These are phyloP conservation scores for Caenorhabditis remanei DNA, from an alignment of 1,140 invertebrate genomes.

Conservation along the genomic window DNA sequence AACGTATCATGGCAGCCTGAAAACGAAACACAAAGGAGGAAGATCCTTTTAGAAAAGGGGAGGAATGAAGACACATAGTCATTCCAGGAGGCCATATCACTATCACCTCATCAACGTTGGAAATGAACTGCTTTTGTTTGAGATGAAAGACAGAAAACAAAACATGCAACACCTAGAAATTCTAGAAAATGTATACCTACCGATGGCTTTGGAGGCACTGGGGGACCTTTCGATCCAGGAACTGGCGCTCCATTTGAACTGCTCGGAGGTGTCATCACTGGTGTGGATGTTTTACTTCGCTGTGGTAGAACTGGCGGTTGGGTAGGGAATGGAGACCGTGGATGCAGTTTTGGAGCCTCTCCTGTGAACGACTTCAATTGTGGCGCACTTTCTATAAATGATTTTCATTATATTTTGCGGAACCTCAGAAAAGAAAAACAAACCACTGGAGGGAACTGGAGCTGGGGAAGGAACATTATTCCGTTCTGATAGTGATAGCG, in stretches of 20 bases:
- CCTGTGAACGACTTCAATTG: slow-evolving; percentile 21
- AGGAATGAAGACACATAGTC: not conserved
- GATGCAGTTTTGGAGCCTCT: slow-evolving; percentile 30
- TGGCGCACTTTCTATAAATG: slow-evolving; percentile 9
- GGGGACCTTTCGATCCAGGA: slow-evolving; percentile 62
- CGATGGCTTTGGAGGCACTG: slow-evolving; percentile 69
- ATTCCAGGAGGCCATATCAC: slow-evolving; percentile 34
- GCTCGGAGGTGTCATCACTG: slow-evolving; percentile 6
- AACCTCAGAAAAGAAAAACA: not conserved
- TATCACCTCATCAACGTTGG: slow-evolving; percentile 17
- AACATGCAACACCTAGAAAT: not conserved
- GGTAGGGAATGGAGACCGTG: slow-evolving; percentile 10
- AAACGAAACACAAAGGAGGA: slow-evolving; percentile 44
- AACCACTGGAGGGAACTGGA: slow-evolving; percentile 18
- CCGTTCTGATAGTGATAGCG: slow-evolving; percentile 29
- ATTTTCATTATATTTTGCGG: not conserved
- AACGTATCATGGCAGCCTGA: slow-evolving; percentile 1
- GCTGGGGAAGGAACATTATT: slow-evolving; percentile 42
- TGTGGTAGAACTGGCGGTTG: slow-evolving; percentile 26
- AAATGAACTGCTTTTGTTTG: slow-evolving; percentile 50
- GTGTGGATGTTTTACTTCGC: not conserved
- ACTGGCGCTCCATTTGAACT: not conserved
- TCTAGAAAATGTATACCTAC: slow-evolving; percentile 59
- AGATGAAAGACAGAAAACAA: not conserved
- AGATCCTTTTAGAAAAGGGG: not conserved